These are phyloP conservation scores for Brachyhypopomus gauderio DNA, from an alignment of 2,113 vertebrate species.

Conservation along the genomic window DNA sequence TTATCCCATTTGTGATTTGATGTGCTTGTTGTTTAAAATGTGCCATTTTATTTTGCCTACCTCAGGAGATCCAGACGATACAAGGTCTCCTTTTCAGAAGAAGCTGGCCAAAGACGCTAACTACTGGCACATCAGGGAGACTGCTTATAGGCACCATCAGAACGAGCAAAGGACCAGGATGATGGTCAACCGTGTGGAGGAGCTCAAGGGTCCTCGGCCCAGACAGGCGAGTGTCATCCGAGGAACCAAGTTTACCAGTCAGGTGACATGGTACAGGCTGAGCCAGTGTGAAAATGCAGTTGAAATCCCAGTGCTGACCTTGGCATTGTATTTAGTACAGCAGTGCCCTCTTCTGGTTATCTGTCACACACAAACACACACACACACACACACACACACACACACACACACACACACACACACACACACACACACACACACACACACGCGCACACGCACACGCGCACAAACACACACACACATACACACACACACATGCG, in stretches of 20 bases:
- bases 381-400: not conserved
- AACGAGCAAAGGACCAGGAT: constrained; percentile 62
- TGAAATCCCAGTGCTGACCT: constrained; percentile 21
- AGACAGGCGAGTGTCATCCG: constrained; percentile 62
- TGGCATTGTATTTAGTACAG: constrained; percentile 53
- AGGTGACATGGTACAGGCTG: constrained; percentile 4
- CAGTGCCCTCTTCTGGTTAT: constrained; percentile 71
- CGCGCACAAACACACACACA: constrained; percentile 33
- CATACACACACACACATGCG: not conserved
- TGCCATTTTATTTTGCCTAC: constrained; percentile 21
- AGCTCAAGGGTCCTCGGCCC: constrained; percentile 46
- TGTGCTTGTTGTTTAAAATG: not conserved
- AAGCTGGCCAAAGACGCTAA: constrained; percentile 57
- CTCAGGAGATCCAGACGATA: constrained; percentile 65
- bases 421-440: constrained; percentile 19
- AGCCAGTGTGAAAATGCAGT: not conserved
- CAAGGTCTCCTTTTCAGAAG: constrained; percentile 58
- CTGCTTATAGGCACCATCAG: constrained; percentile 51
- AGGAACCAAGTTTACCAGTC: not conserved
- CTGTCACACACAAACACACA: constrained; percentile 35
- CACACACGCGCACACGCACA: constrained; percentile 4
- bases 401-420: constrained; percentile 26
- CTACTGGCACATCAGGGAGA: constrained; percentile 56
- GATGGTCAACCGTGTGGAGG: constrained; percentile 62
- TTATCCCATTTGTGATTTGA: too few relatives aligned